Evolutionary conservation across 2,888 invertebrate genomes (phyloP), one percentile per base, ranked within the genome.

Genomic region (Zaprionus bogoriensis): DNA sequence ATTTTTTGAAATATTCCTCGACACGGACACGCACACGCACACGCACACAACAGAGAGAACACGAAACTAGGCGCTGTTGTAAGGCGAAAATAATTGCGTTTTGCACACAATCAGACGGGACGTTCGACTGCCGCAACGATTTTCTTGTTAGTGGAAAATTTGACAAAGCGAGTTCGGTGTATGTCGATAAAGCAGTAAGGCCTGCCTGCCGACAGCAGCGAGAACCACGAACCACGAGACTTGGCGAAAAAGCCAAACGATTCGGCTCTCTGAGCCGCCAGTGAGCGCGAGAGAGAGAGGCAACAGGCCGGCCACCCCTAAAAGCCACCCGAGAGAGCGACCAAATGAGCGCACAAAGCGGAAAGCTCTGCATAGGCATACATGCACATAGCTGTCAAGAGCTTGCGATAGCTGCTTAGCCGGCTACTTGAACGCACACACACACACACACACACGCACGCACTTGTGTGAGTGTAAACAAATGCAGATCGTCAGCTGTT

Each of bases 291-390:
- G 48, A 52, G 36, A 19, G 42, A 28, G 44, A 41, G 63, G 58
- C 73, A 70, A 65, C 64, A 67, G 77, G 77, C 86, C 74, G 77
- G 77, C 86, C 74, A 83, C 77, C 86, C 83, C 72, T 80, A 85
- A 81, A 65, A 46, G 36, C 59, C 47, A 46, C 25, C 54, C 48
- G 59, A 52, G 39, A 41, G 23, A 23, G 5, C 20, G 2, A 19
- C 17, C 20, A 3, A 41, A 12, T 54, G 53, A 30, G 44, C 22
- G 10, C 12, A 7, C n/a, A 71, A 7, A 44, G 46, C 28, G 28
- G n/a, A 64, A 65, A 74, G 76, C 68, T 75, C 47, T 20, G 5
- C 23, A 47, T 38, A 19, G 9, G n/a, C n/a, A n/a, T n/a, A n/a
- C n/a, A n/a, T n/a, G n/a, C n/a, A n/a, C n/a, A 14, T 17, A 27